Base-by-base conservation (phyloP, 2,888 invertebrate species). In the Agonopterix subpropinquella region DNA sequence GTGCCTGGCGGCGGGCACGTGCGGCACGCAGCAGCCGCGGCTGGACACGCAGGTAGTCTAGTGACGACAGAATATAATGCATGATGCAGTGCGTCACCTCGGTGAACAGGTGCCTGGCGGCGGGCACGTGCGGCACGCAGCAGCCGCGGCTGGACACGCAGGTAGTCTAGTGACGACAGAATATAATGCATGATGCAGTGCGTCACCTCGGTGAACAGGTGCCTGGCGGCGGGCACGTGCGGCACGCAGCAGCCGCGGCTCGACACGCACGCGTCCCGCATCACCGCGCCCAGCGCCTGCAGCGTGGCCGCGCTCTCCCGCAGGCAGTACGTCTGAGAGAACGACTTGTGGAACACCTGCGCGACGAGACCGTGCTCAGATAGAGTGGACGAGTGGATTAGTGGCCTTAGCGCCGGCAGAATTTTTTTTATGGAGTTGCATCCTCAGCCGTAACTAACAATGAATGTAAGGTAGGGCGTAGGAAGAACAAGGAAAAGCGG, bases 301-400 rank as follows among this genome's bases (percentile, higher is more conserved):
- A 77, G 62, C 41, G 58, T 47, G 3, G 55, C 59, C 13, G 57
- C 64, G 8, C 70, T 61, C 46, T 73, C 76, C 4, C 65, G 61
- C 36, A 71, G 56, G 45, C 76, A 72, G 28, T 59, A 56, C 47
- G 77, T 75, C 51, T 72, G 75, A 11, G 60, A 53, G 28, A 77
- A 42, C n/a, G 76, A 77, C 58, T 76, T 77, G 62, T 72, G 71
- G 61, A 79, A 73, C 49, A 75, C 58, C 75, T 75, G 54, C 8
- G 28, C 1, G 7, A 28, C 5, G 28, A 28, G 5, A 28, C 28
- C 18, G 18, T 18, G 18, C 4, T 18, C 3, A 4, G 18, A 13
- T 13, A 13, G 13, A 2, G 13, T 13, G 13, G 13, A 13, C 2
- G 13, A 13, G 13, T 13, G 13, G 13, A 18, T 18, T 18, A 18